Evolutionary conservation across 1,140 invertebrate species (phyloP).

Genomic region (Eciton burchellii): DNA sequence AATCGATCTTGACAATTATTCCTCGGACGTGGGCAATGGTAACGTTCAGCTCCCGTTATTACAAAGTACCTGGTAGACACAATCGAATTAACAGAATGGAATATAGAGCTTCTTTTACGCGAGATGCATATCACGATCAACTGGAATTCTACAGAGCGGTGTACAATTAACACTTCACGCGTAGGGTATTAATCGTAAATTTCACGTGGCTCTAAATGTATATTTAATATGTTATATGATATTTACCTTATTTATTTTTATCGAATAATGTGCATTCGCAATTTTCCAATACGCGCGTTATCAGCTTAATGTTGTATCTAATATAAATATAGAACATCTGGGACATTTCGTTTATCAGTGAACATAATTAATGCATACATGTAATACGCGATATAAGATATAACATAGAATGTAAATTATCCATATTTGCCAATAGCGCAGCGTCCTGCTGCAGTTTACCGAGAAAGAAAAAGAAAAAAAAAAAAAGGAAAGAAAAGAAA

Average conservation of each 20-base stretch:
- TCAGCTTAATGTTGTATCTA: constrained; percentile 28
- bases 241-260: constrained; percentile 25
- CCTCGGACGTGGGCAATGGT: constrained; percentile 29
- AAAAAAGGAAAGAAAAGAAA: constrained; percentile 51
- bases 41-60: constrained; percentile 71
- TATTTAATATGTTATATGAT: no score
- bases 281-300: constrained; percentile 11
- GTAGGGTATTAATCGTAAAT: constrained; percentile 57
- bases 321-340: constrained; percentile 26
- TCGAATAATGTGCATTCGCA: constrained; percentile 17
- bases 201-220: constrained; percentile 47
- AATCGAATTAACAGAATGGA: constrained; percentile 79
- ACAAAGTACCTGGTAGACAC: constrained; percentile 84
- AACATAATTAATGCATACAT: constrained; percentile 29
- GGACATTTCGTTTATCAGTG: constrained; percentile 36
- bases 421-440: constrained; percentile 4
- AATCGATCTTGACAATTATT: background rate
- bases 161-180: constrained; percentile 58
- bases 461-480: constrained; percentile 40
- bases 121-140: constrained; percentile 60
- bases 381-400: constrained; percentile 30
- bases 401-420: constrained; percentile 43
- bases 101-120: constrained; percentile 69
- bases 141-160: constrained; percentile 61
- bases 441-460: constrained; percentile 28